Conservation (phyloP, 2,888 invertebrate species). For the Isoperla grammatica region DNA sequence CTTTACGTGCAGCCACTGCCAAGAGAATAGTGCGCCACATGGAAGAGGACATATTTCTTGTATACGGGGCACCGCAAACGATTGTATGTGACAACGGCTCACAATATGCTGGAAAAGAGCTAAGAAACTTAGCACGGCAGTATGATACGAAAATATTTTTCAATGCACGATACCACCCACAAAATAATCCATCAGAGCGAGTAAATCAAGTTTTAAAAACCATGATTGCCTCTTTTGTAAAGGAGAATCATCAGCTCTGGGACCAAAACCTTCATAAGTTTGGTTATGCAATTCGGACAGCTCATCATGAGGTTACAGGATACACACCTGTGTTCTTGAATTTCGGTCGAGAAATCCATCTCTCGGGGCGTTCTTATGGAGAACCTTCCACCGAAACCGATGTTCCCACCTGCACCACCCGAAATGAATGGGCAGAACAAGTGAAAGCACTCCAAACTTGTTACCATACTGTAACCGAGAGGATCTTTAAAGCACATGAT, state of each 20-base stretch:
- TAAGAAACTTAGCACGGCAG: conserved; percentile 24
- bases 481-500: not conserved
- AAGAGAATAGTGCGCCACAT: conserved; percentile 22
- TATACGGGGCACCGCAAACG: conserved; percentile 30
- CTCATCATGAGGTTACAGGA: conserved; percentile 32
- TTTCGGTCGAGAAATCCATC: conserved; percentile 23
- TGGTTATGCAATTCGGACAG: conserved; percentile 35
- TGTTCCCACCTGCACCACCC: not conserved
- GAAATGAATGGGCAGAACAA: not conserved
- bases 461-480: not conserved
- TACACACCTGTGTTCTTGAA: conserved; percentile 31
- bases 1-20: conserved; percentile 31
- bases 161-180: conserved; percentile 35
- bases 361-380: not conserved
- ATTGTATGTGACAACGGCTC: conserved; percentile 33
- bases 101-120: too few species aligned
- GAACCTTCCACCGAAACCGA: not conserved
- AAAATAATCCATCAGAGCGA: too few species aligned
- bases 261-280: conserved; percentile 35
- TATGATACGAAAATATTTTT: conserved; percentile 29
- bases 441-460: not conserved
- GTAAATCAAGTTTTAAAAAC: too few species aligned
- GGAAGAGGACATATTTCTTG: conserved; percentile 30
- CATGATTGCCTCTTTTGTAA: conserved; percentile 35
- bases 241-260: conserved; percentile 33